phyloP scores from a whole-genome alignment of 1,140 invertebrate species.

The Drosophila repletoides region DNA sequence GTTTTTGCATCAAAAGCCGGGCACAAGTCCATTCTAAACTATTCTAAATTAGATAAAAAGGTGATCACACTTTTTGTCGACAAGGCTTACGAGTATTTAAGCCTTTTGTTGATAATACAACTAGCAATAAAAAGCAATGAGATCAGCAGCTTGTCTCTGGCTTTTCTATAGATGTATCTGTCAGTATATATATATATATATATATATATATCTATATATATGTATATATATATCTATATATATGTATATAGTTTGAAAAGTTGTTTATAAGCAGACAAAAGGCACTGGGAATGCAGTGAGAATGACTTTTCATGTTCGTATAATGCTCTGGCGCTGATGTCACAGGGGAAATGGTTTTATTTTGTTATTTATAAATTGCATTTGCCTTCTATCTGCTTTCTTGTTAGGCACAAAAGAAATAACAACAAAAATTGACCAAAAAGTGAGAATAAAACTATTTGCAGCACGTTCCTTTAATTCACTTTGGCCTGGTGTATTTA shows the following conservation, averaged over 20 bases:
- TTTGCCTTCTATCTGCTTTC: conserved; percentile 44
- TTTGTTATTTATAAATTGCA: conserved; percentile 72
- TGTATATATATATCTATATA: conserved; percentile 15
- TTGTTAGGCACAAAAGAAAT: conserved; percentile 32
- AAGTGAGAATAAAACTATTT: background rate
- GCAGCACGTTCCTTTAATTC: conserved; percentile 32
- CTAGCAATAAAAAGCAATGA: conserved; percentile 40
- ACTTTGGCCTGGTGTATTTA: conserved; percentile 39
- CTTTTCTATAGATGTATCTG: conserved; percentile 51
- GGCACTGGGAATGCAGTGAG: conserved; percentile 23
- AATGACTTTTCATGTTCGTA: conserved; percentile 31
- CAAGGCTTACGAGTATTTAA: conserved; percentile 37
- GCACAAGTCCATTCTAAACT: conserved; percentile 26
- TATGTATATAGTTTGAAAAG: conserved; percentile 41
- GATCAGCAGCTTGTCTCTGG: conserved; percentile 25
- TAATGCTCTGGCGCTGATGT: conserved; percentile 65
- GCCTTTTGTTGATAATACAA: conserved; percentile 27
- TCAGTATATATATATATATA: conserved; percentile 15
- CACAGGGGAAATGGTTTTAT: conserved; percentile 70
- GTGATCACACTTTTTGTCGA: conserved; percentile 37
- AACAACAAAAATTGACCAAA: conserved; percentile 7
- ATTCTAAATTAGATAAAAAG: conserved; percentile 13
- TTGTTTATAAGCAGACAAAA: conserved; percentile 52
- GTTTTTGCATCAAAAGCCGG: conserved; percentile 43
- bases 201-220: conserved; percentile 28